phyloP scores from a whole-genome alignment of 2,888 invertebrate species.

The Lepeophtheirus nordmannii region DNA sequence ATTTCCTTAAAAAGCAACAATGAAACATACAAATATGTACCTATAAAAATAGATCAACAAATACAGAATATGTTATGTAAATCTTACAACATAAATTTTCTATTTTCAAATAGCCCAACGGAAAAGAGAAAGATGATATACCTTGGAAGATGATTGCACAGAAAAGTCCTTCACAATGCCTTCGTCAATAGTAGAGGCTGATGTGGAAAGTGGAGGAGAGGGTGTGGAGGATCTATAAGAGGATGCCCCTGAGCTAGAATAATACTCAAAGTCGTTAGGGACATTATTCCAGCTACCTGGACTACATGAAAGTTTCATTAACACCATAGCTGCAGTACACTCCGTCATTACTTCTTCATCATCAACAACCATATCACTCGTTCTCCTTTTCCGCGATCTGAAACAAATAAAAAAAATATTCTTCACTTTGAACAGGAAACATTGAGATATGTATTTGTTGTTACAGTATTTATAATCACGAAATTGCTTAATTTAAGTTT shows the following conservation, averaged over 20 bases:
- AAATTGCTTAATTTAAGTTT: too few species aligned
- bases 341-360: slow-evolving; percentile 55
- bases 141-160: neutral
- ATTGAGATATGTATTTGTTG: too few species aligned
- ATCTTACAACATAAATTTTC: too few species aligned
- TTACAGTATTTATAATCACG: too few species aligned
- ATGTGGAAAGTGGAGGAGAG: slow-evolving; percentile 18
- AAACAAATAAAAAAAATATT: slow-evolving; percentile 31
- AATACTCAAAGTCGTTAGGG: neutral
- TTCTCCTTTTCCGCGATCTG: slow-evolving; percentile 68
- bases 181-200: slow-evolving; percentile 5
- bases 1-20: too few species aligned
- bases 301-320: slow-evolving; percentile 83
- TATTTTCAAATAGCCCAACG: too few species aligned
- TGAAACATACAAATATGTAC: too few species aligned
- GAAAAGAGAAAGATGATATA: too few species aligned
- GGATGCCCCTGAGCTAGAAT: slow-evolving; percentile 15
- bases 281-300: slow-evolving; percentile 38
- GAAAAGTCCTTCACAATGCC: slow-evolving; percentile 19
- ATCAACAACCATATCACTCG: slow-evolving; percentile 24
- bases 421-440: too few species aligned
- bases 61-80: too few species aligned
- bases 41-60: too few species aligned
- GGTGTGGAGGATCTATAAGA: slow-evolving; percentile 18
- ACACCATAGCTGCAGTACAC: slow-evolving; percentile 84